Base-by-base conservation (phyloP, 2,888 invertebrate species). In the Trissonchulus sp. region DNA sequence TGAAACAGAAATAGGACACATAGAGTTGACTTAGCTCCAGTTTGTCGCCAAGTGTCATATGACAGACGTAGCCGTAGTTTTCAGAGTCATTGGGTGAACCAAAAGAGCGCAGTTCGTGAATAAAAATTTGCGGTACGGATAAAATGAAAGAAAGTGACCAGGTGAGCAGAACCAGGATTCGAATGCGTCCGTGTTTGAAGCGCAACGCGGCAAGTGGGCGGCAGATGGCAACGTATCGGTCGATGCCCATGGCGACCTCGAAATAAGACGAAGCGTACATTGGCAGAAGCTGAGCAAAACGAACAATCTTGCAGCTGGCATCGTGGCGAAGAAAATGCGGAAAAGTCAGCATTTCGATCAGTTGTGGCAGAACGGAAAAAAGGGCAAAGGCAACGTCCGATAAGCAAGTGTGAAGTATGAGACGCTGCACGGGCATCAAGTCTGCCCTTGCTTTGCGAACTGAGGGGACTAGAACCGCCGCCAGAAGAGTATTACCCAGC, bases 351-450 rank as follows among this genome's bases (percentile, higher is more conserved):
- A 80, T 80, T 30, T 80, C 80, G 3, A 79, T 69, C 78, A 82
- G 79, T 83, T 91, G 91, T 0, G 91, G 90, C n/a, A 90, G 84
- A 2, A 90, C 89, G 81, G 90, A 90, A 78, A 90, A 88, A 78
- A 90, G 85, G 0, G 90, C 91, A 1, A 90, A 91, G 74, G 90
- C 87, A 68, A 91, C 86, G 82, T 91, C 91, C 1, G 91, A 90
- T 35, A 90, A 85, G 79, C 90, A 89, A 75, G 91, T 85, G 82
- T 91, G 90, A 62, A 90, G 86, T 78, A 91, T 90, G 83, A 91
- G 78, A 76, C 81, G 79, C 81, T 83, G 78, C 76, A 81, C 34
- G 1, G 72, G 48, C 18, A 28, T 37, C 31, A 62, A 36, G 34
- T 37, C 28, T 23, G 28, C n/a, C 28, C 37, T 2, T 2, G 34